Percentiles rank a stretch among this genome's conserved stretches.
Conservation (phyloP, 2,888 invertebrate genomes). For the Microctonus aethiopoides region DNA sequence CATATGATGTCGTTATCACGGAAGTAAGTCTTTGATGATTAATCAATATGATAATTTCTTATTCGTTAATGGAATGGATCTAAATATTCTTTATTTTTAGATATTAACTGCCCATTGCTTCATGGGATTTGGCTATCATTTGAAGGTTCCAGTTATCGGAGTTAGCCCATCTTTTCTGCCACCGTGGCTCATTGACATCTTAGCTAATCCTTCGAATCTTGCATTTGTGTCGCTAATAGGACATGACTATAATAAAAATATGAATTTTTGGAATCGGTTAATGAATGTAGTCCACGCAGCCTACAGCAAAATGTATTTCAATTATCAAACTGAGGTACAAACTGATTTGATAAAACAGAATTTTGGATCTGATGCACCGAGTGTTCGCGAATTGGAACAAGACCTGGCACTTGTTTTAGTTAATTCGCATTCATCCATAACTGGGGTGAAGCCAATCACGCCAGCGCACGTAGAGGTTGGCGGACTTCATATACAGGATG, state of each 20-base stretch:
- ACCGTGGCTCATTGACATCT: conserved; percentile 51
- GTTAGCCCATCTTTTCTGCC: conserved; percentile 48
- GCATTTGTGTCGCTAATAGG: conserved; percentile 50
- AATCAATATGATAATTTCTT: neutral
- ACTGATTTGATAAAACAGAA: conserved; percentile 44
- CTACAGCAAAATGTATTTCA: conserved; percentile 42
- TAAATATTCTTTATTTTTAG: conserved; percentile 38
- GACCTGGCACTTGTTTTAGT: conserved; percentile 67
- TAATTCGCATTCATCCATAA: conserved; percentile 68
- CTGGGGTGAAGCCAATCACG: conserved; percentile 66
- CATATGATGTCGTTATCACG: conserved; percentile 53
- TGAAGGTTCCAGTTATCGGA: conserved; percentile 54
- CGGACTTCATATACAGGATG: conserved; percentile 69
- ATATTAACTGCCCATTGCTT: conserved; percentile 55
- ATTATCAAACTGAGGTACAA: conserved; percentile 41
- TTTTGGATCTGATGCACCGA: conserved; percentile 38
- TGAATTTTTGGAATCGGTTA: conserved; percentile 53
- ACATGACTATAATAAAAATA: conserved; percentile 34
- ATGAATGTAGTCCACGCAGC: conserved; percentile 45
- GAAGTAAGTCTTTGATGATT: no score
- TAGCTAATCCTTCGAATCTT: conserved; percentile 53
- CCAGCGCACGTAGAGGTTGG: conserved; percentile 69
- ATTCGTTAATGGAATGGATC: no score
- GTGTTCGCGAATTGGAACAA: conserved; percentile 53
- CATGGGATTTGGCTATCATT: conserved; percentile 49